Conservation (phyloP, 2,888 invertebrate genomes). For the Antheraea assamensis region DNA sequence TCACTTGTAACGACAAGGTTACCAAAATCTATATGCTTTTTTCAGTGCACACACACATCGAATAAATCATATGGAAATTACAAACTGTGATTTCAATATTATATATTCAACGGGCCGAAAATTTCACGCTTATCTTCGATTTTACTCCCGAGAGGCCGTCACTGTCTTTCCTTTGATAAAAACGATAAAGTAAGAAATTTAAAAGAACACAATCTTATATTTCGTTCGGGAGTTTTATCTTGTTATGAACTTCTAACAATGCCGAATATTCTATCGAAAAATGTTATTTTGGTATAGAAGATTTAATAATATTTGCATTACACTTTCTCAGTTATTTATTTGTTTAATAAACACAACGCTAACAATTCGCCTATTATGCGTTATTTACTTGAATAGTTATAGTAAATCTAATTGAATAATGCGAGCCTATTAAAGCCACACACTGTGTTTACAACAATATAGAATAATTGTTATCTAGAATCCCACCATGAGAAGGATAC, state of each 20-base stretch:
- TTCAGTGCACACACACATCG: neutral
- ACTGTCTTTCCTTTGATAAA: neutral
- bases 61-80: neutral
- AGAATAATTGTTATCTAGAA: no score
- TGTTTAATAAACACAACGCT: neutral
- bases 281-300: neutral
- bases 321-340: neutral
- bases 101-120: neutral
- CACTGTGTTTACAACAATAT: no score
- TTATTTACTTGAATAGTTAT: no score
- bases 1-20: neutral
- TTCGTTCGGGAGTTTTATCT: neutral
- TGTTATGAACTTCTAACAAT: neutral
- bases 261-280: neutral
- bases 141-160: neutral
- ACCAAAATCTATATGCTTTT: neutral
- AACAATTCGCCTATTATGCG: no score
- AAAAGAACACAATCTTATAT: neutral
- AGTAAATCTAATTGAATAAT: no score
- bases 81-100: neutral
- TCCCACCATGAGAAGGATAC: no score
- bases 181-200: conserved; percentile 1
- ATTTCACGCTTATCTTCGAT: neutral
- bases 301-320: neutral
- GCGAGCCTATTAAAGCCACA: no score